Evolutionary conservation across 2,888 invertebrate genomes (phyloP).

Genomic region (Thera obeliscata): DNA sequence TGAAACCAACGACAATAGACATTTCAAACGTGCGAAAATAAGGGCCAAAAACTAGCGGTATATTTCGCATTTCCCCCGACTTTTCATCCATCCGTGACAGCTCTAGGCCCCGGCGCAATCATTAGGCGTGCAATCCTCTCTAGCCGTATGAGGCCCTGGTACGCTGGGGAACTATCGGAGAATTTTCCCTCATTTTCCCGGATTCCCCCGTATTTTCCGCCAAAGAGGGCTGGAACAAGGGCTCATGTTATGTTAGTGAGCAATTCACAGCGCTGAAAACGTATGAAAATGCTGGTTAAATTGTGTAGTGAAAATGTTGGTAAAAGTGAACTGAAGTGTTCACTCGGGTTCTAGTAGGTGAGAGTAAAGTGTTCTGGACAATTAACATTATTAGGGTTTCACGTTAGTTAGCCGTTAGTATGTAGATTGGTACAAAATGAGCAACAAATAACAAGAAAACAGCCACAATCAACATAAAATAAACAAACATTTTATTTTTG

Average conservation of each 20-base stretch:
- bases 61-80: constrained; percentile 4
- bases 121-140: constrained; percentile 75
- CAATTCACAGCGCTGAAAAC: constrained; percentile 27
- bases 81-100: constrained; percentile 3
- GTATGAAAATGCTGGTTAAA: not conserved
- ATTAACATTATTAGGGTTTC: constrained; percentile 19
- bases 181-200: constrained; percentile 62
- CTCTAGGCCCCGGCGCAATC: constrained; percentile 56
- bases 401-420: constrained; percentile 7
- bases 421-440: not conserved
- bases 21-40: no score
- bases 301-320: constrained; percentile 8
- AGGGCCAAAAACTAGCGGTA: no score
- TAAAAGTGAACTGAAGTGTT: constrained; percentile 16
- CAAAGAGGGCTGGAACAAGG: constrained; percentile 27
- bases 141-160: constrained; percentile 64
- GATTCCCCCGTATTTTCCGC: constrained; percentile 61
- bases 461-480: no score
- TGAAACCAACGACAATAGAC: no score
- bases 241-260: constrained; percentile 44
- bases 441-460: not conserved
- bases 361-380: constrained; percentile 9
- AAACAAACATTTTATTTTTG: no score
- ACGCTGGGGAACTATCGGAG: constrained; percentile 68
- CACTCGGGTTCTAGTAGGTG: not conserved